These are phyloP conservation scores for Ichneumon xanthorius DNA, from an alignment of 2,888 invertebrate species.

Conservation along the genomic window DNA sequence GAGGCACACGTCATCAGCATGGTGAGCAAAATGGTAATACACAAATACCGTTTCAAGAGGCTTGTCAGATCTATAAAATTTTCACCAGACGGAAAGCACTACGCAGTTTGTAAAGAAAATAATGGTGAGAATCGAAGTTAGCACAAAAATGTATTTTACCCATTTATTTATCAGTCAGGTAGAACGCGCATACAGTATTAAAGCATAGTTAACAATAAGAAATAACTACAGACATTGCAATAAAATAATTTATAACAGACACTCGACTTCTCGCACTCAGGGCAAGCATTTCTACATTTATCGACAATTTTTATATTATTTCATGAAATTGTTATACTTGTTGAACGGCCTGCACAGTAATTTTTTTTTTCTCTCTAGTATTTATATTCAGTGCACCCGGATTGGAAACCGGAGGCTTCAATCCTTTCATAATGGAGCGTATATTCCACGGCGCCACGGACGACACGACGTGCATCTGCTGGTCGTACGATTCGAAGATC, in stretches of 20 bases:
- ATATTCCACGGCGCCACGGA: constrained; percentile 94
- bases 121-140: constrained; percentile 87
- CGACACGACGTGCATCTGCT: constrained; percentile 94
- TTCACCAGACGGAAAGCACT: constrained; percentile 97
- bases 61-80: constrained; percentile 92
- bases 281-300: neutral
- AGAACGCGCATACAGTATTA: too few species aligned
- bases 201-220: too few species aligned
- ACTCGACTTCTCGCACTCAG: too few species aligned
- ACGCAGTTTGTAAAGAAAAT: constrained; percentile 95
- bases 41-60: constrained; percentile 93
- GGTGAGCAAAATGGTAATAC: constrained; percentile 92
- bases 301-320: too few species aligned
- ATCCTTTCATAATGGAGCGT: constrained; percentile 94
- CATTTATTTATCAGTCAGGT: too few species aligned
- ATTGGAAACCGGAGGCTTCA: constrained; percentile 92
- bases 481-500: constrained; percentile 96
- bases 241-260: too few species aligned
- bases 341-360: neutral
- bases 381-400: constrained; percentile 95
- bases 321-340: too few species aligned
- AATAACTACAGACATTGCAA: too few species aligned
- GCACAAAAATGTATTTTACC: neutral
- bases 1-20: constrained; percentile 94
- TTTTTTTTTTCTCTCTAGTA: constrained; percentile 85